Conservation (phyloP, 2,888 invertebrate species). For the Lasioglossum malachurum region DNA sequence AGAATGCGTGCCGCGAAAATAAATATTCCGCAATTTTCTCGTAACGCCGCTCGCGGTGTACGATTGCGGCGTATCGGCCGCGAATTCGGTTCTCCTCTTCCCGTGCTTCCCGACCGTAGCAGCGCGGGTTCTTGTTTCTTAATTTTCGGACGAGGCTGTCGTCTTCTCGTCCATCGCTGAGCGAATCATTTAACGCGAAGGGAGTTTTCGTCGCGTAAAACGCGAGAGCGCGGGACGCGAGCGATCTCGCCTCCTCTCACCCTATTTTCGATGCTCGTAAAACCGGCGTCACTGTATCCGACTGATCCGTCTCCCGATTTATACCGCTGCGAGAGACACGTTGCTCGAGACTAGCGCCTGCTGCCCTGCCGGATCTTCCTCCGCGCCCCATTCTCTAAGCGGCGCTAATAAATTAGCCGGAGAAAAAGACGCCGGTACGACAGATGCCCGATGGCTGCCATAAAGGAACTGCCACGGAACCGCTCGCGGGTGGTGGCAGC, state of each 20-base stretch:
- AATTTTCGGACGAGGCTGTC: not conserved
- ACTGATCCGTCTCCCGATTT: conserved; percentile 73
- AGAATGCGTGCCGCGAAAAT: conserved; percentile 45
- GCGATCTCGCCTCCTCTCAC: conserved; percentile 57
- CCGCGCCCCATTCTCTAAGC: conserved; percentile 69
- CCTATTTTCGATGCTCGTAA: conserved; percentile 72
- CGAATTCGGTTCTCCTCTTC: not conserved
- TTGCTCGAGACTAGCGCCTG: conserved; percentile 45
- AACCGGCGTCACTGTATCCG: conserved; percentile 63
- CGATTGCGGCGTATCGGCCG: conserved; percentile 2
- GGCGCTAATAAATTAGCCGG: conserved; percentile 82
- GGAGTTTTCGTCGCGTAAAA: conserved; percentile 54
- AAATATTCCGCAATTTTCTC: conserved; percentile 51
- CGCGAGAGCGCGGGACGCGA: conserved; percentile 5
- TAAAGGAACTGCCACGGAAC: conserved; percentile 64
- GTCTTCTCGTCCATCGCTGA: not conserved
- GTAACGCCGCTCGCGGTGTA: conserved; percentile 24
- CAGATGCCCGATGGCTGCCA: conserved; percentile 83
- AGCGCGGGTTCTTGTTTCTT: not conserved
- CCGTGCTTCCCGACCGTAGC: not conserved
- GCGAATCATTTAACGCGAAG: conserved; percentile 61
- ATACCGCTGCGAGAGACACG: conserved; percentile 53
- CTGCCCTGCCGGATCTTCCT: conserved; percentile 61
- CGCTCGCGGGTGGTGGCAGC: conserved; percentile 65
- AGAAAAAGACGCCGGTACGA: conserved; percentile 82